Conservation (phyloP, 2,113 vertebrate genomes). For the Zapornia atra region DNA sequence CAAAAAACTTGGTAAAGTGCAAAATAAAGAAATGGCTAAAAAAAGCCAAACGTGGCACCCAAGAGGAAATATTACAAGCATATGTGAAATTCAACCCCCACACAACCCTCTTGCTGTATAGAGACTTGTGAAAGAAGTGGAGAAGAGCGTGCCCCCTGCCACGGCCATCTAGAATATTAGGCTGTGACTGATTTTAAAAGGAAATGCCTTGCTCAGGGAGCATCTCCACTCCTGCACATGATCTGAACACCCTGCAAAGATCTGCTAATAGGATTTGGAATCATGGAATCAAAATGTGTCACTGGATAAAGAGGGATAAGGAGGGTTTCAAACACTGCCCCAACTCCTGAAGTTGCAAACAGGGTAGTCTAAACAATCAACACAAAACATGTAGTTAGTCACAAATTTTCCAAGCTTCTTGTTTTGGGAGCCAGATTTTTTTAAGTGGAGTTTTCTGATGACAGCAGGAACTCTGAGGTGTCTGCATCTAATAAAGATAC, state of each 20-base stretch:
- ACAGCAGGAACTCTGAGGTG: too few relatives aligned
- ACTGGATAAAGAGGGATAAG: neutral
- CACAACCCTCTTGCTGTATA: neutral
- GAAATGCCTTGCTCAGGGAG: neutral
- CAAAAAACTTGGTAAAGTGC: neutral
- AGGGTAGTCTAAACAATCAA: neutral
- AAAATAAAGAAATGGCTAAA: neutral
- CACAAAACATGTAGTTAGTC: neutral
- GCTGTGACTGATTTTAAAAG: neutral
- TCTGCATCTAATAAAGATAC: neutral
- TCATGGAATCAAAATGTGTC: neutral
- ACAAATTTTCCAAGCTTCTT: neutral
- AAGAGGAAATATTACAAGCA: neutral
- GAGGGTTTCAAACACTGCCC: neutral
- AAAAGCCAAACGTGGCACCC: neutral
- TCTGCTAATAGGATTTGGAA: neutral
- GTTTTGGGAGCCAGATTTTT: neutral
- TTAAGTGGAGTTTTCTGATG: neutral
- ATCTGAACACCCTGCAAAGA: neutral
- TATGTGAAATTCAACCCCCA: neutral
- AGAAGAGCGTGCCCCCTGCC: fast-evolving
- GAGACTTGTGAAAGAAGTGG: neutral
- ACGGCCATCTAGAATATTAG: neutral
- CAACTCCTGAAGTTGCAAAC: neutral
- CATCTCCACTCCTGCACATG: fast-evolving